phyloP scores from a whole-genome alignment of 2,797 vertebrate genomes.

The Alcedo atthis region DNA sequence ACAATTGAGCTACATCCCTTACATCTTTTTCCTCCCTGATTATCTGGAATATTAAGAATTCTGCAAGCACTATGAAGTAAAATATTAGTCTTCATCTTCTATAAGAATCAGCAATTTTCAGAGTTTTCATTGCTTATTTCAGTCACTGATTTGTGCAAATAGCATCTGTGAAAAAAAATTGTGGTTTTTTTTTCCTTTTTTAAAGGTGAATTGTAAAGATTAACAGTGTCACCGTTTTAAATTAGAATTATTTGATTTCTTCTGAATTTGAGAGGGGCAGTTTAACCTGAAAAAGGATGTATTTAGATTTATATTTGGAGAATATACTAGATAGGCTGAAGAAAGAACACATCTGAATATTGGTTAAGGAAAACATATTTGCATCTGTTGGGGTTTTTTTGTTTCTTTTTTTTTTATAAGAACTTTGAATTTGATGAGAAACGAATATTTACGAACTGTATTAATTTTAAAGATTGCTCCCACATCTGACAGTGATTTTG shows the following conservation, averaged over 20 bases:
- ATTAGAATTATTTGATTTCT: background rate
- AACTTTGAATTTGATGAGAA: background rate
- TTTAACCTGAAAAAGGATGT: background rate
- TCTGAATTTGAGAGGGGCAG: background rate
- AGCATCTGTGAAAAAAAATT: background rate
- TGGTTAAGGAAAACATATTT: background rate
- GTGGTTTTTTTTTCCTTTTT: background rate
- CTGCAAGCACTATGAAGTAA: background rate
- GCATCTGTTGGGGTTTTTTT: background rate
- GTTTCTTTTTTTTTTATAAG: background rate
- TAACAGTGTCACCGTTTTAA: background rate
- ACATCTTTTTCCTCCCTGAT: background rate
- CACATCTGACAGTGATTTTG: conserved; percentile 94
- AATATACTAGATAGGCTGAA: background rate
- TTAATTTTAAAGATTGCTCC: conserved; percentile 86
- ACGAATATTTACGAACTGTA: background rate
- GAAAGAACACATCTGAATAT: background rate
- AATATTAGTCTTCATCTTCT: background rate
- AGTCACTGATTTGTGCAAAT: background rate
- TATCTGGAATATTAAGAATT: background rate
- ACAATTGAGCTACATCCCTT: background rate
- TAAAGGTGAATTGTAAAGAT: background rate
- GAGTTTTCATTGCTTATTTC: background rate
- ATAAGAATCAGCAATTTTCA: background rate
- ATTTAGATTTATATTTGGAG: background rate